phyloP scores from a whole-genome alignment of 1,140 invertebrate genomes.

The Drosophila nannoptera region DNA sequence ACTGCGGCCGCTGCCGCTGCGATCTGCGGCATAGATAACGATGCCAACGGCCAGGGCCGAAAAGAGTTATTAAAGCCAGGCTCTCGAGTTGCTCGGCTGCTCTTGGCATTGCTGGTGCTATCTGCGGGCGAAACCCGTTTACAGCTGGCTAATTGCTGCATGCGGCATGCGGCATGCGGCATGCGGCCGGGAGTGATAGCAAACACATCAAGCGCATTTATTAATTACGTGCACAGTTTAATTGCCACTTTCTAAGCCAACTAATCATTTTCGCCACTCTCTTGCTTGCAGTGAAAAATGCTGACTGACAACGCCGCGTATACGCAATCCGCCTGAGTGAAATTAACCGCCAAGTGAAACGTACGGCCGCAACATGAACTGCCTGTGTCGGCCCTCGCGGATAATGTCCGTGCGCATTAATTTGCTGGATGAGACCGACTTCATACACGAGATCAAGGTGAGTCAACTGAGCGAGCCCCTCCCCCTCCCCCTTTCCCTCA shows the following conservation, averaged over 20 bases:
- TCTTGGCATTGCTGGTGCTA: constrained; percentile 9
- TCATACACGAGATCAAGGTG: constrained; percentile 83
- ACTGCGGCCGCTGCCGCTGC: constrained; percentile 42
- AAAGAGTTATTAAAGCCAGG: constrained; percentile 73
- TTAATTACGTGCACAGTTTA: constrained; percentile 68
- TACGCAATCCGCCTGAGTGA: constrained; percentile 42
- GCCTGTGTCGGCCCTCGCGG: constrained; percentile 78
- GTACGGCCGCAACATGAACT: constrained; percentile 69
- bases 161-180: background rate
- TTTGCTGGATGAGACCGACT: constrained; percentile 84
- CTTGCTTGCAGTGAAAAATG: constrained; percentile 54
- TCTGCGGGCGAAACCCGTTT: constrained; percentile 40
- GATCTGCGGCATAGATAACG: constrained; percentile 64
- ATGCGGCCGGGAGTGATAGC: constrained; percentile 36
- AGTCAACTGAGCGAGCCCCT: constrained; percentile 64
- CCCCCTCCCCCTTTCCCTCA: background rate
- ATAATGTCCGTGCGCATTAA: constrained; percentile 81
- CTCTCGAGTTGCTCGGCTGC: constrained; percentile 20
- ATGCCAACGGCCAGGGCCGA: constrained; percentile 33
- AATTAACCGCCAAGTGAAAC: constrained; percentile 11
- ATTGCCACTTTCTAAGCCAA: constrained; percentile 63
- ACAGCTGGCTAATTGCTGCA: constrained; percentile 63
- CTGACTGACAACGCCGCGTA: constrained; percentile 37
- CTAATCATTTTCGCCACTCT: constrained; percentile 14
- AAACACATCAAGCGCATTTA: constrained; percentile 34